Percentiles rank a stretch among this genome's conserved stretches.
Conservation (phyloP, 2,888 invertebrate species). For the Caenorhabditis virilis region DNA sequence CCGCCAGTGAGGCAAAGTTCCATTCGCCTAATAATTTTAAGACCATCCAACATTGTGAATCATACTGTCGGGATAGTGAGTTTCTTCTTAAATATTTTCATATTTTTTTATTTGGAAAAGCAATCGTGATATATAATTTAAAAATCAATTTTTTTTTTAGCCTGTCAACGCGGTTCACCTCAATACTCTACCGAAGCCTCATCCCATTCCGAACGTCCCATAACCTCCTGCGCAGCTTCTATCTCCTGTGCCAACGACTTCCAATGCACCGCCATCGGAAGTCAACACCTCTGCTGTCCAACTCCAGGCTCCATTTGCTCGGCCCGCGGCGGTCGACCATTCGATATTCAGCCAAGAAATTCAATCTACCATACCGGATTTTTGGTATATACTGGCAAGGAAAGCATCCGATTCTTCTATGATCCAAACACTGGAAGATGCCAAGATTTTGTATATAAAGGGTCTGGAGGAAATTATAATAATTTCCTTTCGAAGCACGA, state of each 20-base stretch:
- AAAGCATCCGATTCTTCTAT: slow-evolving; percentile 55
- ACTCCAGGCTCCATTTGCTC: slow-evolving; percentile 52
- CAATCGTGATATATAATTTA: no score
- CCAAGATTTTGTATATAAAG: slow-evolving; percentile 50
- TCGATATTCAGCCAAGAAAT: slow-evolving; percentile 45
- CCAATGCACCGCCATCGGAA: slow-evolving; percentile 56
- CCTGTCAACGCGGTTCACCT: slow-evolving; percentile 55
- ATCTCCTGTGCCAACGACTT: slow-evolving; percentile 50
- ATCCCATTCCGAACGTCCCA: slow-evolving; percentile 46
- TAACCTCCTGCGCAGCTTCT: slow-evolving; percentile 51
- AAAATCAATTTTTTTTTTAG: slow-evolving; percentile 28
- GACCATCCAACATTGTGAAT: slow-evolving; percentile 56
- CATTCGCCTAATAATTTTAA: slow-evolving; percentile 59
- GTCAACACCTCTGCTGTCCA: slow-evolving; percentile 57
- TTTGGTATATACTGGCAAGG: slow-evolving; percentile 44
- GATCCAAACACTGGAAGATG: slow-evolving; percentile 48
- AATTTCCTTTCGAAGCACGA: slow-evolving; percentile 58
- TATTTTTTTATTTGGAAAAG: not conserved
- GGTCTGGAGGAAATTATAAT: slow-evolving; percentile 61
- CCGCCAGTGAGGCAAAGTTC: slow-evolving; percentile 47
- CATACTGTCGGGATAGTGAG: slow-evolving; percentile 56
- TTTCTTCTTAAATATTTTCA: not conserved
- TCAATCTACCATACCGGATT: slow-evolving; percentile 51
- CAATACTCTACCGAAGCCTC: slow-evolving; percentile 50
- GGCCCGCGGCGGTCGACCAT: slow-evolving; percentile 50